Base-by-base conservation (phyloP, 2,113 vertebrate species). In the Semicossyphus pulcher region DNA sequence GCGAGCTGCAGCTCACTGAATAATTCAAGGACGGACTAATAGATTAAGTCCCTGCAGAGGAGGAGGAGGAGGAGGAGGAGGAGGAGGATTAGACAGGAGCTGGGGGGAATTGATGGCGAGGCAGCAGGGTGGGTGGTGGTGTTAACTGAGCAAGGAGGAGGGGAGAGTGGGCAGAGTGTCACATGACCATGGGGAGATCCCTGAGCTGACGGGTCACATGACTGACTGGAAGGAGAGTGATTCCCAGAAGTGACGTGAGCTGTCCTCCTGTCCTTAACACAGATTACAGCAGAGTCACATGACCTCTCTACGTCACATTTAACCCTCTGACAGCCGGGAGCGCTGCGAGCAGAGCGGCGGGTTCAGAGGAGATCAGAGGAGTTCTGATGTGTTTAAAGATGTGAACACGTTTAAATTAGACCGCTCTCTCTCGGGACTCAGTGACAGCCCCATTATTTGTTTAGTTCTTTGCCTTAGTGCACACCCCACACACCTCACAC, bases 191-290 rank as follows among this genome's bases (percentile, higher is more conserved):
- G 69, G 72, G 89, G 90, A 92, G 83, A 84, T 86, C 89, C 84
- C 87, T 78, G 60, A 84, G 47, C 77, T 56, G 76, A 85, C 68
- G 31, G 76, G 81, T 92, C 90, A 90, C 84, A 53, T 89, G 90
- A 91, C 80, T 90, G 74, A 83, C 89, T 84, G 89, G 90, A 93
- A 93, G 69, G 67, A 90, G 44, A 75, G 52, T 11, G 36, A 71
- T 93, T 93, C 89, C 91, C 88, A 91, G 90, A 92, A 90, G 78
- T 83, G 42, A 86, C 67, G 28, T 52, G 49, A 39, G 29, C 51
- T 36, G 42, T 65, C 47, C 66, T 65, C 18, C 41, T 63, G 56
- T 69, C 37, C 21, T 25, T 34, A 23, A 32, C 14, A 47, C 25
- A 45, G 51, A 75, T 54, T 58, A 15, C 12, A 39, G 14, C 37